phyloP scores from a whole-genome alignment of 2,888 invertebrate species.

The Drosophila fulvimacula region DNA sequence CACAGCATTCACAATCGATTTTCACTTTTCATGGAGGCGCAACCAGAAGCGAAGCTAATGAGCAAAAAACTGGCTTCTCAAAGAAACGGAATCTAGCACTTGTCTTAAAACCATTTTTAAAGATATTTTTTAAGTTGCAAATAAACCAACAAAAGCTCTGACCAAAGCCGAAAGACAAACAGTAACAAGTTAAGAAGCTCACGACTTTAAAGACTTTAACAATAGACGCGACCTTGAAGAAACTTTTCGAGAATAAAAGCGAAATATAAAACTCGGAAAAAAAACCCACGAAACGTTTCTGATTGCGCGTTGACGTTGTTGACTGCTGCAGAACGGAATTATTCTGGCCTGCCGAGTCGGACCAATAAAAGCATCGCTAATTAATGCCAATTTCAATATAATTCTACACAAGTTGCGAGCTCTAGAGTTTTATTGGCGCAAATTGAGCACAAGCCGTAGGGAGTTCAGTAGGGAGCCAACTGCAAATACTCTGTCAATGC shows the following conservation, averaged over 20 bases:
- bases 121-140: slow-evolving; percentile 17
- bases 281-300: slow-evolving; percentile 30
- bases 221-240: slow-evolving; percentile 73
- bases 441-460: slow-evolving; percentile 50
- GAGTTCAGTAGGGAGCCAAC: slow-evolving; percentile 6
- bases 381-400: slow-evolving; percentile 74
- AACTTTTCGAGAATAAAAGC: slow-evolving; percentile 43
- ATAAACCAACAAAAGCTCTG: slow-evolving; percentile 14
- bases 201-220: slow-evolving; percentile 57
- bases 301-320: not conserved
- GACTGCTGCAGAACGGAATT: slow-evolving; percentile 17
- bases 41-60: slow-evolving; percentile 34
- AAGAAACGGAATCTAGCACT: slow-evolving; percentile 44
- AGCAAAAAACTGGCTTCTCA: slow-evolving; percentile 19
- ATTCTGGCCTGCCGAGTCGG: slow-evolving; percentile 34
- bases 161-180: slow-evolving; percentile 58
- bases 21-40: slow-evolving; percentile 49
- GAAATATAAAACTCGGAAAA: slow-evolving; percentile 8
- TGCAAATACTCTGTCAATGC: slow-evolving; percentile 28
- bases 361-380: slow-evolving; percentile 76
- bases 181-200: slow-evolving; percentile 72
- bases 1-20: slow-evolving; percentile 29
- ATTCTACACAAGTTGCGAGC: slow-evolving; percentile 54
- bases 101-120: slow-evolving; percentile 40
- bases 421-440: slow-evolving; percentile 70